Evolutionary conservation across 1,140 invertebrate genomes (phyloP), one percentile per base, ranked within the genome.

Genomic region (Bicyclus anynana): DNA sequence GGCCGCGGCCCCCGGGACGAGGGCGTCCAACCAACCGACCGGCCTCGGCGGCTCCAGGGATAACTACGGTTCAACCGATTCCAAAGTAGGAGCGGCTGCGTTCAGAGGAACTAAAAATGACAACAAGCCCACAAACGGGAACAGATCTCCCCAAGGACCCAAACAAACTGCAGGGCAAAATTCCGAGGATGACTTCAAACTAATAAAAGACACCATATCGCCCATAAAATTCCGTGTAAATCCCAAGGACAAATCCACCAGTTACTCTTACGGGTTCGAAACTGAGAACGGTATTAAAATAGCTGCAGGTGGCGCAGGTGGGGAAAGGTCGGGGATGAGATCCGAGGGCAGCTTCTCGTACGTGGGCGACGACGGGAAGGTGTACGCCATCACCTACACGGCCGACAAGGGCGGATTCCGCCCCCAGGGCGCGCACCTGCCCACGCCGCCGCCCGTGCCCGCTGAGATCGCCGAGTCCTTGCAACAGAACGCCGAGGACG

Each of bases 371-470:
- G 92, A 94, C 53, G 93, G 93, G 14, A 91, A 73, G 86, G 73
- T 80, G 74, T 68, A 93, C 71, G 87, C 88, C 46, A 88, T 94
- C 38, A 90, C 89, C 37, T 94, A 94, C 74, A 90, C 92, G 20
- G 89, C 89, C 63, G 89, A 84, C 44, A 80, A 70, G 53, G 85
- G 89, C 53, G 88, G 87, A n/a, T 93, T 94, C 68, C 84, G 89
- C 80, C 59, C 90, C 72, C 76, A 90, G 63, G 92, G 92, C 7
- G 90, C 89, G 27, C 92, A 93, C 74, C 73, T 93, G 6, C 92
- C 92, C 2, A 93, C 93, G 10, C 92, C 93, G 2, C 93, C 93
- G 0, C 93, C 93, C 5, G 92, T 94, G 50, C 93, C 94, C 1
- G 90, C 91, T 35, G 93, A 91, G 7, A 95, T 95, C 52, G 83